Conservation (phyloP, 37 sponge, comb jelly and placozoan genomes). For the Amphimedon queenslandica region DNA sequence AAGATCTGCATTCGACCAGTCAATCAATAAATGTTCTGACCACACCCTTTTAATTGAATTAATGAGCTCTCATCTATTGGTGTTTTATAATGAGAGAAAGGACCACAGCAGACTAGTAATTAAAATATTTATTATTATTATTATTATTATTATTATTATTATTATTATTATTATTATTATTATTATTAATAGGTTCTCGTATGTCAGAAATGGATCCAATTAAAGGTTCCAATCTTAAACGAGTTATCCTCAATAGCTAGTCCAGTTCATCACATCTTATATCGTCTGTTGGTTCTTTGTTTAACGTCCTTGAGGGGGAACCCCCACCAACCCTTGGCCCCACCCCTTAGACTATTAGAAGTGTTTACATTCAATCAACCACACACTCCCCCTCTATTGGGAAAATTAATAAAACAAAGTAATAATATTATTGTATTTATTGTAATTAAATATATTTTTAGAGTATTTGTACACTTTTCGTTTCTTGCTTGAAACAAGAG, state of each 20-base stretch:
- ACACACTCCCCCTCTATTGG: constrained; percentile 1
- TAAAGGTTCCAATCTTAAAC: not conserved
- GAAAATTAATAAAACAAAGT: not conserved
- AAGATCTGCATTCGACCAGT: constrained; percentile 29
- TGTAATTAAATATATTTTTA: constrained; percentile 14
- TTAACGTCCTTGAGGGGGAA: not conserved
- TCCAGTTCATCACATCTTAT: not conserved
- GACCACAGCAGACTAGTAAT: constrained; percentile 50
- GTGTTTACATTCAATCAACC: constrained; percentile 21
- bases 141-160: not conserved
- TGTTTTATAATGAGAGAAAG: constrained; percentile 25
- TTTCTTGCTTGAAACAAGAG: constrained; percentile 23
- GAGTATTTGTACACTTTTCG: constrained; percentile 36
- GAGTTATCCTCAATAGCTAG: not conserved
- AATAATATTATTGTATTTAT: not conserved
- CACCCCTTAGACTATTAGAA: constrained; percentile 53
- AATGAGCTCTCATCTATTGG: constrained; percentile 1
- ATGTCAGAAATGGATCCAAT: not conserved
- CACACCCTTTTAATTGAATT: constrained; percentile 3
- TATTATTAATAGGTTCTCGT: not conserved
- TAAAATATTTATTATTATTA: not conserved
- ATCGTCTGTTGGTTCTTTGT: not conserved
- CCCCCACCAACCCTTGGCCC: constrained; percentile 23
- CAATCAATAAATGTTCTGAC: not conserved
- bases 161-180: too few relatives aligned